Base-by-base conservation (phyloP, 1,140 invertebrate species). In the Choristoneura fumiferana region DNA sequence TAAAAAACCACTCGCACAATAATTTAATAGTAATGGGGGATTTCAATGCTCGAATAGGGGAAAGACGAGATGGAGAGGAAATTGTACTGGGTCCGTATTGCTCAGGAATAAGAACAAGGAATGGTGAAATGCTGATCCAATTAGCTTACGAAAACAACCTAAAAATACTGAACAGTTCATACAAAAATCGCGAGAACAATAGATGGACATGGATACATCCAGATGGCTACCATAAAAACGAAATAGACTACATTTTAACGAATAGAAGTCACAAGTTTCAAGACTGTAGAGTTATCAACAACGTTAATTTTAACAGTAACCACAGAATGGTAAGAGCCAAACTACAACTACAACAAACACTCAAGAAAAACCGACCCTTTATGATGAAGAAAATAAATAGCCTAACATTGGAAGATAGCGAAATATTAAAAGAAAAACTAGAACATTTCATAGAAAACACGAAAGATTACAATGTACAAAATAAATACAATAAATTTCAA, bases 181-280 rank as follows among this genome's bases (percentile, higher is more conserved):
- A 58, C 40, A 62, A 65, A n/a, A 64, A 64, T 60, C 57, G 57
- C 57, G 17, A 56, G 2, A 64, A 68, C 36, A 59, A 8, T 1
- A 66, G 55, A 45, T 62, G 64, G 60, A 62, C 64, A 4, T 62
- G 64, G 53, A 4, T 29, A 22, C 29, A 60, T 9, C 60, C 64
- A 8, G 64, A 66, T 40, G 60, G 60, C 4, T 45, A 43, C 8
- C 34, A 37, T n/a, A 60, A 61, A 55, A 65, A 65, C n/a, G 58
- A 65, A 52, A 65, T 65, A 14, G 63, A 61, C n/a, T 65, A 43
- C 37, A 66, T 66, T 12, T 18, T 62, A 13, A 57, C 54, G 6
- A 66, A 66, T 5, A 58, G 52, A 56, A 62, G 17, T 9, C 29
- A 5, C 14, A n/a, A n/a, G n/a, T 66, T 66, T 13, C 40, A 18